phyloP scores from a whole-genome alignment of 2,888 invertebrate species.

The Drosophila macrothrix region DNA sequence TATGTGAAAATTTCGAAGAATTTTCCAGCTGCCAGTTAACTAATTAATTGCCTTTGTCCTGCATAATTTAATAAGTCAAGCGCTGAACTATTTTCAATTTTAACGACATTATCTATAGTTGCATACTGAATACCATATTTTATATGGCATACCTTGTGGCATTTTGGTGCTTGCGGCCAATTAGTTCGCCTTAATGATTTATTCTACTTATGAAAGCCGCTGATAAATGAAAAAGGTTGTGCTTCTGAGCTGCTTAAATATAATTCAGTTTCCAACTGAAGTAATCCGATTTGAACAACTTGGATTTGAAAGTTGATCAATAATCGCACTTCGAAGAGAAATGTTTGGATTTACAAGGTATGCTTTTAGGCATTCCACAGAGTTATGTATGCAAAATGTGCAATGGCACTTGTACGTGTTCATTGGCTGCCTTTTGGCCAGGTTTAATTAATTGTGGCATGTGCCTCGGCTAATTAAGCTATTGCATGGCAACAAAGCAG shows the following conservation, averaged over 20 bases:
- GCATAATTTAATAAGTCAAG: conserved; percentile 34
- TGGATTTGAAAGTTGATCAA: conserved; percentile 51
- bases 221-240: conserved; percentile 8
- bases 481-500: conserved; percentile 30
- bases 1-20: conserved; percentile 55
- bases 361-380: conserved; percentile 14
- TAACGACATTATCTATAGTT: conserved; percentile 56
- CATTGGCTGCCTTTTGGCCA: conserved; percentile 30
- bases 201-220: conserved; percentile 20
- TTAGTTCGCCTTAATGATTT: conserved; percentile 57
- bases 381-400: conserved; percentile 12
- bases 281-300: conserved; percentile 28
- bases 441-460: conserved; percentile 45
- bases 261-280: conserved; percentile 8
- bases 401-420: conserved; percentile 50
- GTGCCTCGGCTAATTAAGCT: conserved; percentile 50
- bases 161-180: conserved; percentile 23
- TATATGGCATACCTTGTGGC: conserved; percentile 8
- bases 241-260: conserved; percentile 25
- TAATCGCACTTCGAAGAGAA: conserved; percentile 42
- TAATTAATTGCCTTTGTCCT: conserved; percentile 58
- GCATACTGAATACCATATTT: not conserved
- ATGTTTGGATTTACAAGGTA: conserved; percentile 1
- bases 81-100: conserved; percentile 23
- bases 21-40: conserved; percentile 20